Conservation (phyloP, 2,113 vertebrate genomes). For the Oncorhynchus kisutch region DNA sequence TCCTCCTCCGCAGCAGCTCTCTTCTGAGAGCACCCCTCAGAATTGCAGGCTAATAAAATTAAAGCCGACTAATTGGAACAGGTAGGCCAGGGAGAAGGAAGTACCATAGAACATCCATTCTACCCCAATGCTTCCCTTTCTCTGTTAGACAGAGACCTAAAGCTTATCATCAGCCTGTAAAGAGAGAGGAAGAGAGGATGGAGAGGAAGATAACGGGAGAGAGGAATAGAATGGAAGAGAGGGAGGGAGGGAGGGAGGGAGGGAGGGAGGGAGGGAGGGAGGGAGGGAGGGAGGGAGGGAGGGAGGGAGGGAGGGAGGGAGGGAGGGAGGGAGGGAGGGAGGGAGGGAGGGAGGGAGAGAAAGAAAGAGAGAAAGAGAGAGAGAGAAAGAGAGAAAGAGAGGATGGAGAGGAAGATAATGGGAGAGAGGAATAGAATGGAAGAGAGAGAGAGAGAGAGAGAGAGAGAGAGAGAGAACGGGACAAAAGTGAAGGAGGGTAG, state of each 20-base stretch:
- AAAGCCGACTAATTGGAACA: slow-evolving; percentile 52
- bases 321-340: no score
- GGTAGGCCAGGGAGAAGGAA: slow-evolving; percentile 10
- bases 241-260: no score
- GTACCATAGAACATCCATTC: slow-evolving; percentile 22
- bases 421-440: background rate
- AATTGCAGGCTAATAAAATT: slow-evolving; percentile 56
- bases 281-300: no score
- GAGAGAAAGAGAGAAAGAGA: no score
- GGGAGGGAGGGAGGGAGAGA: background rate
- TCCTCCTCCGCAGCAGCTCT: background rate
- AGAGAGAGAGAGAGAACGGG: no score
- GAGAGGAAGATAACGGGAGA: no score
- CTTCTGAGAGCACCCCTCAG: slow-evolving; percentile 14
- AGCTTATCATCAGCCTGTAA: background rate
- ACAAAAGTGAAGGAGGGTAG: no score
- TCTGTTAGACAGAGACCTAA: background rate
- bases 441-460: background rate
- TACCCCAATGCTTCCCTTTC: background rate
- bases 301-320: no score
- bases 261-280: no score
- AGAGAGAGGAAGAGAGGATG: background rate
- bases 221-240: background rate
- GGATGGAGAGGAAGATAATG: no score
- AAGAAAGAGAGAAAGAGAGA: background rate